Conservation (phyloP, 2,888 invertebrate genomes). For the Drosophila lacicola region DNA sequence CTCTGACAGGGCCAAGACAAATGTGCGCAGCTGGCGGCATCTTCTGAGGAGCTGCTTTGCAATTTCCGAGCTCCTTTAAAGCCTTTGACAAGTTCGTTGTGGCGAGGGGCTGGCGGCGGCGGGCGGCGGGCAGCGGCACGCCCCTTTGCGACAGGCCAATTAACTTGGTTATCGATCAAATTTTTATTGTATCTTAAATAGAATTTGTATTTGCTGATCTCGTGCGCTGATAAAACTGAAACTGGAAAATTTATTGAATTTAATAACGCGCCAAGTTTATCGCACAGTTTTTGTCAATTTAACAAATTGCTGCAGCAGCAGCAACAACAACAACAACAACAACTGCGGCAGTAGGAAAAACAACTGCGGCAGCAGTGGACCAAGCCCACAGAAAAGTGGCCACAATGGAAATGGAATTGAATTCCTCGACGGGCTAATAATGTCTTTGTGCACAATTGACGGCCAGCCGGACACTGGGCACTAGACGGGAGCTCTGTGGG, state of each 20-base stretch:
- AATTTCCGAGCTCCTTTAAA: not conserved
- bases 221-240: conserved; percentile 41
- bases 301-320: conserved; percentile 70
- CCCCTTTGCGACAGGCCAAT: conserved; percentile 44
- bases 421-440: conserved; percentile 78
- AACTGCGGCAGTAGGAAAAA: not conserved
- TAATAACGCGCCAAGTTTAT: conserved; percentile 80
- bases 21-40: conserved; percentile 63
- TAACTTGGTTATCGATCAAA: conserved; percentile 63
- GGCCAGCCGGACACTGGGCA: conserved; percentile 52
- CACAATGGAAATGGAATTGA: conserved; percentile 77
- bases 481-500: not conserved
- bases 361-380: conserved; percentile 23
- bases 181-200: conserved; percentile 64
- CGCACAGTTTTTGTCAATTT: conserved; percentile 80
- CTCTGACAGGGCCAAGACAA: conserved; percentile 69
- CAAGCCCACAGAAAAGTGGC: conserved; percentile 56
- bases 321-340: conserved; percentile 44
- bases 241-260: conserved; percentile 72
- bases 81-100: conserved; percentile 55
- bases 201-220: conserved; percentile 80
- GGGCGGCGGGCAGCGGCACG: not conserved
- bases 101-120: not conserved
- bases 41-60: conserved; percentile 40
- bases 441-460: conserved; percentile 80